phyloP scores from a whole-genome alignment of 2,113 vertebrate species.

The Drymodes brunneopygia region DNA sequence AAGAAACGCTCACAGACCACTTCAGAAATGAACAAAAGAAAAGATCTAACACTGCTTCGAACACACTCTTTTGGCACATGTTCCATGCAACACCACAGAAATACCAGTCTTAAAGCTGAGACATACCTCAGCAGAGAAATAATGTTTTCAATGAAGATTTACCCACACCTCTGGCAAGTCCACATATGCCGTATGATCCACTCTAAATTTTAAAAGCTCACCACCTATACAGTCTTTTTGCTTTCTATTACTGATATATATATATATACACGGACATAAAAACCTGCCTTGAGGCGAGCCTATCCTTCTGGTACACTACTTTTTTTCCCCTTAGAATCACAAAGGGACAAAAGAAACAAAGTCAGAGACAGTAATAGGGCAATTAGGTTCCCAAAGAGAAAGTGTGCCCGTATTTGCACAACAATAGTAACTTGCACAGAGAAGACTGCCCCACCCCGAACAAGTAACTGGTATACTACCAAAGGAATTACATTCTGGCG shows the following conservation, averaged over 20 bases:
- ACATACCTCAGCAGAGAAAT: conserved; percentile 1
- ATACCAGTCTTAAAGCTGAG: neutral
- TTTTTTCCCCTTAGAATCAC: neutral
- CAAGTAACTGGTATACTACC: neutral
- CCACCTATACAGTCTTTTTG: neutral
- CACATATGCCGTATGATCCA: neutral
- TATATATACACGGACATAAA: neutral
- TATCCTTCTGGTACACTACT: neutral
- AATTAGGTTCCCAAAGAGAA: conserved; percentile 65
- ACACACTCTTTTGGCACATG: conserved; percentile 19
- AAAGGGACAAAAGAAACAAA: conserved; percentile 27
- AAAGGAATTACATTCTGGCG: neutral
- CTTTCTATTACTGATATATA: neutral
- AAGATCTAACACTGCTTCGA: conserved; percentile 68
- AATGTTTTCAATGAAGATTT: neutral
- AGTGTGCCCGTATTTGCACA: conserved; percentile 72
- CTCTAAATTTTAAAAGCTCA: conserved; percentile 14
- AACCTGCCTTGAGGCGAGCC: neutral
- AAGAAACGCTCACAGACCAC: conserved; percentile 53
- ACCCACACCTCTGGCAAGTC: neutral
- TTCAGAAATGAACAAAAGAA: conserved; percentile 68
- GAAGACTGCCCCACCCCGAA: conserved; percentile 27
- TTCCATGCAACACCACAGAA: conserved; percentile 51
- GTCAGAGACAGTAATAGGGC: conserved; percentile 37
- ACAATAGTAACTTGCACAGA: conserved; percentile 50